Percentiles rank a stretch among this genome's conserved stretches.
Conservation (phyloP, 2,113 vertebrate species). For the Capreolus pygargus region DNA sequence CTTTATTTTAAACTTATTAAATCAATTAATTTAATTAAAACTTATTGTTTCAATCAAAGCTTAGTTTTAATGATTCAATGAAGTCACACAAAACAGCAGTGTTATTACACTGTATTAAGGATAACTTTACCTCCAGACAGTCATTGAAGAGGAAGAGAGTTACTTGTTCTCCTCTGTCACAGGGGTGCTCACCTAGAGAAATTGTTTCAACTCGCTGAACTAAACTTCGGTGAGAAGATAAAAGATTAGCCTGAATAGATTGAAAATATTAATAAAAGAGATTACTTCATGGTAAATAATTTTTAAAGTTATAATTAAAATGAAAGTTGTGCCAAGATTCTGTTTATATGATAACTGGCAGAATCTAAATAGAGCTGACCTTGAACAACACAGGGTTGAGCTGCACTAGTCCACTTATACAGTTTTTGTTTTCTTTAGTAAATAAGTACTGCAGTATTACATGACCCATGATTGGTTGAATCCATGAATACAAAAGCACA, state of each 20-base stretch:
- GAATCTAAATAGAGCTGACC: neutral
- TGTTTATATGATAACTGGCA: neutral
- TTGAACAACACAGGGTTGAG: neutral
- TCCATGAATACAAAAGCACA: neutral
- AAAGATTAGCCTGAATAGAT: slow-evolving; percentile 90
- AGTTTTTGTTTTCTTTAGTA: neutral
- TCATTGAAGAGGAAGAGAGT: slow-evolving; percentile 98
- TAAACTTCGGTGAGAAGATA: slow-evolving; percentile 96
- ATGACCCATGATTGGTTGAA: neutral
- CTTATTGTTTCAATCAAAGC: neutral
- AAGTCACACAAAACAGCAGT: neutral
- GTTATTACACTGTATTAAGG: neutral
- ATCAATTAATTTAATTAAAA: neutral
- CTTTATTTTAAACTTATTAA: neutral
- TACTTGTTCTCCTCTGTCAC: slow-evolving; percentile 96
- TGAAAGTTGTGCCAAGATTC: slow-evolving; percentile 34
- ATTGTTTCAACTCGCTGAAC: slow-evolving; percentile 93
- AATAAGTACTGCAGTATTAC: neutral
- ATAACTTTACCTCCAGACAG: slow-evolving; percentile 91
- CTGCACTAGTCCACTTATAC: neutral
- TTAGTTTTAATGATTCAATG: slow-evolving; percentile 9
- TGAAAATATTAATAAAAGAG: slow-evolving; percentile 54
- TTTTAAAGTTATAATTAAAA: slow-evolving; percentile 40
- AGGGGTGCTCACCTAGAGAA: slow-evolving; percentile 93
- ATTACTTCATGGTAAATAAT: slow-evolving; percentile 17